phyloP scores from a whole-genome alignment of 1,140 invertebrate genomes.

The Eumeta japonica region DNA sequence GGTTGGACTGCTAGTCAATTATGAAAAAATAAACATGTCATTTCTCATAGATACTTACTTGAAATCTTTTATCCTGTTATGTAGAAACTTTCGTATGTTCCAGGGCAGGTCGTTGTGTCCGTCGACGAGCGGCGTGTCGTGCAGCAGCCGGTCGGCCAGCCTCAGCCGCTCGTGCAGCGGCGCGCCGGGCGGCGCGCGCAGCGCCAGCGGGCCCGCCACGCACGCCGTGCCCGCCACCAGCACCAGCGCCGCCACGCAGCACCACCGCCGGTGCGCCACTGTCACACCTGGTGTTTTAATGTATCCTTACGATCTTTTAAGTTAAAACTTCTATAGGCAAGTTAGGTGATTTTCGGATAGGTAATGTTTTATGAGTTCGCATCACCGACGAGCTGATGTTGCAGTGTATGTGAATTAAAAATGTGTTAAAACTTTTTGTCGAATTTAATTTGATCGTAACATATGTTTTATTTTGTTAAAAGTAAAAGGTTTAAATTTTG shows the following conservation, averaged over 20 bases:
- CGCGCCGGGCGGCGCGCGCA: conserved; percentile 64
- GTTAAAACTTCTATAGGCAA: no score
- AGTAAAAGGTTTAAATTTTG: no score
- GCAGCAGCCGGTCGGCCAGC: conserved; percentile 61
- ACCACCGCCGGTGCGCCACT: conserved; percentile 60
- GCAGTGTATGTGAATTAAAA: no score
- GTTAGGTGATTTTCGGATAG: no score
- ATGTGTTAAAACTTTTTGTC: no score
- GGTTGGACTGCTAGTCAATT: no score
- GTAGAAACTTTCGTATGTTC: conserved; percentile 83
- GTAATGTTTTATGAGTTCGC: no score
- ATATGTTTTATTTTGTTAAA: no score
- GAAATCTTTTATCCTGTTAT: conserved; percentile 82
- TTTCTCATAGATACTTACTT: conserved; percentile 64
- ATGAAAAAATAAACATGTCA: no score
- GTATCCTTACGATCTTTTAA: no score
- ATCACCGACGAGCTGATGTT: no score
- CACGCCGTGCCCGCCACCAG: conserved; percentile 66
- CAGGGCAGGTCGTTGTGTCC: conserved; percentile 91
- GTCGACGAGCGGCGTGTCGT: conserved; percentile 66
- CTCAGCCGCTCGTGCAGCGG: conserved; percentile 65
- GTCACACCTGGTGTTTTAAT: conserved; percentile 29
- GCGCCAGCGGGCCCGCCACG: conserved; percentile 65
- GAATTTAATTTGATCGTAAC: no score
- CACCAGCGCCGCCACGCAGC: conserved; percentile 65